A percentile compares a stretch with the other conserved stretches of the same genome.
Conservation (phyloP, 2,888 invertebrate species). For the Chelonus formosanus region DNA sequence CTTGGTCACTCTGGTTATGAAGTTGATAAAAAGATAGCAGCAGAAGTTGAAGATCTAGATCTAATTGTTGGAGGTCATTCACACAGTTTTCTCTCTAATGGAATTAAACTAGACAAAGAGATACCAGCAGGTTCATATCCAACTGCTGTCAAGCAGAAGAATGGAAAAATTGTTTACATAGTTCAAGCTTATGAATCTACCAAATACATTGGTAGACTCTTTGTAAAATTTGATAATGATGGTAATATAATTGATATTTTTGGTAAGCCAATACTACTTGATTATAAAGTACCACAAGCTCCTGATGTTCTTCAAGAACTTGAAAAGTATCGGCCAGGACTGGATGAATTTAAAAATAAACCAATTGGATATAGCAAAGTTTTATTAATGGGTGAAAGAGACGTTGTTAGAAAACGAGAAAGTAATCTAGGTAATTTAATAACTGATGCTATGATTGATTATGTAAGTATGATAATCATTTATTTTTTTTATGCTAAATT, state of each 20-base stretch:
- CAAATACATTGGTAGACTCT: slow-evolving; percentile 86
- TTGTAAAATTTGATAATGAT: slow-evolving; percentile 73
- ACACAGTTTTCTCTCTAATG: slow-evolving; percentile 88
- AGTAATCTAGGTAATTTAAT: slow-evolving; percentile 88
- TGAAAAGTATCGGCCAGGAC: slow-evolving; percentile 69
- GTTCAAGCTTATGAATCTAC: slow-evolving; percentile 92
- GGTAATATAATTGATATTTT: slow-evolving; percentile 75
- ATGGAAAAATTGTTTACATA: slow-evolving; percentile 79
- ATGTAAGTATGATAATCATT: slow-evolving; percentile 58
- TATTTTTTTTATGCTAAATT: slow-evolving; percentile 1
- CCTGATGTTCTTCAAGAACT: slow-evolving; percentile 71
- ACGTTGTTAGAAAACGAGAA: slow-evolving; percentile 75
- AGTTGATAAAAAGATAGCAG: slow-evolving; percentile 80
- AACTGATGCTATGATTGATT: slow-evolving; percentile 78
- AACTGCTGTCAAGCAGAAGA: slow-evolving; percentile 73
- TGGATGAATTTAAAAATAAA: slow-evolving; percentile 67
- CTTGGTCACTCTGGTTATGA: slow-evolving; percentile 88
- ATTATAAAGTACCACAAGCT: slow-evolving; percentile 72
- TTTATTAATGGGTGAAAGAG: slow-evolving; percentile 72
- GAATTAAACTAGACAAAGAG: slow-evolving; percentile 75
- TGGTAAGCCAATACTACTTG: slow-evolving; percentile 82
- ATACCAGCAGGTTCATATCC: slow-evolving; percentile 81
- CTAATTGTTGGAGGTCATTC: slow-evolving; percentile 91
- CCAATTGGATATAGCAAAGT: slow-evolving; percentile 77
- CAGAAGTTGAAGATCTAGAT: slow-evolving; percentile 80